Conservation (phyloP, 2,797 vertebrate genomes). For the Enteromius fasciolatus region DNA sequence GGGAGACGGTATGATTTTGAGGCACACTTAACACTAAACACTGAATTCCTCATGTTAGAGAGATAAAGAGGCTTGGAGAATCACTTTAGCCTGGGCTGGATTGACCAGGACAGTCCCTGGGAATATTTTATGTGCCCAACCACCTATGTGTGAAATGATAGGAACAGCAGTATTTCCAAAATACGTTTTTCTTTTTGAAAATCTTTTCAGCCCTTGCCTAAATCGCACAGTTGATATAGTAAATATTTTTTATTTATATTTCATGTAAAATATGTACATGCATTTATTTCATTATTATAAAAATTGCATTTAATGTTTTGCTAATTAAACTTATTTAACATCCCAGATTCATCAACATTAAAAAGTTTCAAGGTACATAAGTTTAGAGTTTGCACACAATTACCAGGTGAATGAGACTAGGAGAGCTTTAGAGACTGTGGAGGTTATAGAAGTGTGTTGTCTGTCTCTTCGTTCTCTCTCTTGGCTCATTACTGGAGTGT, state of each 20-base stretch:
- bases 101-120: background rate
- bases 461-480: background rate
- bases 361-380: background rate
- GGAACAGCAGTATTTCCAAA: background rate
- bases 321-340: background rate
- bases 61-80: background rate
- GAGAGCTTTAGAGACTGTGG: background rate
- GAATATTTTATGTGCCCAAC: background rate
- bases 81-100: background rate
- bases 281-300: background rate
- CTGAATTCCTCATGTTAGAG: background rate
- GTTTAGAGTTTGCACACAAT: background rate
- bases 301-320: background rate
- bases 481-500: slow-evolving; percentile 25
- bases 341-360: background rate
- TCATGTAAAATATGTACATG: background rate
- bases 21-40: slow-evolving; percentile 31
- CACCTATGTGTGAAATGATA: background rate
- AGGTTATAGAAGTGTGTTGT: slow-evolving; percentile 19
- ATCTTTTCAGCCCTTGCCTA: too few relatives aligned
- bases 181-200: background rate
- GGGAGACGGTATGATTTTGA: background rate
- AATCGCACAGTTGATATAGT: too few relatives aligned
- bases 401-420: background rate
- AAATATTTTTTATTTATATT: background rate